Evolutionary conservation across 2,113 vertebrate species (phyloP), one percentile per base, ranked within the genome.

Genomic region (Athene cunicularia): DNA sequence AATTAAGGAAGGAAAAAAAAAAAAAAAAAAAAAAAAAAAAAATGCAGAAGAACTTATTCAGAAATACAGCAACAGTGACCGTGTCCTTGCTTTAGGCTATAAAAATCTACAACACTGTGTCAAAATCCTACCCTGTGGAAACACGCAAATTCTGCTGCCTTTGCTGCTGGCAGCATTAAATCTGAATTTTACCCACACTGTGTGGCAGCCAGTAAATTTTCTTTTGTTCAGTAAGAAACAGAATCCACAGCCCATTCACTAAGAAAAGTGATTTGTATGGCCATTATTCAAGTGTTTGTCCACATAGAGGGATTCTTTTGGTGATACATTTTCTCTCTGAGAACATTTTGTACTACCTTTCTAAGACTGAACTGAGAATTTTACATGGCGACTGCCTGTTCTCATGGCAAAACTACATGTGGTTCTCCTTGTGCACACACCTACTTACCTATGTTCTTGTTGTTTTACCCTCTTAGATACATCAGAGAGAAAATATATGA

Each of bases 141-240:
- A 70, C 20, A 52, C 4, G 26, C 50, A 75, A 89, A 93, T 94
- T 94, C 53, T 94, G 35, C n/a, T 21, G 43, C 19, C 33, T 84
- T 56, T 72, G 39, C 33, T 91, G n/a, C 84, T 82, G 67, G 45
- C 35, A 87, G 30, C 70, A 84, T 75, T 94, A 86, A 74, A 89
- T 89, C 86, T 82, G 80, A 85, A 83, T 85, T 91, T 73, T 86
- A 87, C 49, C 41, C 33, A 64, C 39, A n/a, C 23, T 43, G 9
- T 43, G 55, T 72, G 60, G 73, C 84, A 93, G 70, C 21, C n/a
- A 77, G 50, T 82, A 89, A 73, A 91, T 95, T 86, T 88, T 88
- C 37, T 91, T 91, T 85, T 91, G 49, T 84, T 85, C 45, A 15
- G 30, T 22, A 67, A 93, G 88, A 81, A 95, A 86, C 30, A 91